These are phyloP conservation scores for Gephyroberyx darwinii DNA, from an alignment of 2,797 vertebrate genomes.

Conservation along the genomic window DNA sequence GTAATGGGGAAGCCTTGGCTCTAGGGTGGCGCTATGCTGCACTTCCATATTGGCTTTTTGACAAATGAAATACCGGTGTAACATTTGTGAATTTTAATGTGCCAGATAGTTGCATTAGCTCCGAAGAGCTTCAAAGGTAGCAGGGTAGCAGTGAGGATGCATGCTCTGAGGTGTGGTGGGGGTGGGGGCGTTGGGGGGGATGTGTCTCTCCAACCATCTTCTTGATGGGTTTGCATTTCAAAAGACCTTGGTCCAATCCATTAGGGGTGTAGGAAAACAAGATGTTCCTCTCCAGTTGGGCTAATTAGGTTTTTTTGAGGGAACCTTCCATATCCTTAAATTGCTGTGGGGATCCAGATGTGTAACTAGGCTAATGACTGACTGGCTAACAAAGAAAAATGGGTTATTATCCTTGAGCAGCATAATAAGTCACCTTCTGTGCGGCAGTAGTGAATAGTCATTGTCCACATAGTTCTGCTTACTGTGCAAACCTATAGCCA, in stretches of 20 bases:
- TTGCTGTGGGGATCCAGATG: constrained; percentile 82
- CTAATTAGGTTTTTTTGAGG: constrained; percentile 77
- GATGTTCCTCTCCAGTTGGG: constrained; percentile 79
- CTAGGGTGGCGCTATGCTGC: neutral
- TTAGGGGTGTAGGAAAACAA: constrained; percentile 80
- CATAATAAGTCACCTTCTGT: constrained; percentile 77
- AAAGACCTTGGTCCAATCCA: constrained; percentile 82
- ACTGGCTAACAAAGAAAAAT: constrained; percentile 84
- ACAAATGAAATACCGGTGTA: constrained; percentile 12
- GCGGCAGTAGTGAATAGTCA: constrained; percentile 48
- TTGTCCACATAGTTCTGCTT: constrained; percentile 53
- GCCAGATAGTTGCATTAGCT: constrained; percentile 29
- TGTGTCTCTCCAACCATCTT: constrained; percentile 66
- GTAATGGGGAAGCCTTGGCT: neutral
- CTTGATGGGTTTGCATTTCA: constrained; percentile 83
- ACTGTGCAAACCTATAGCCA: constrained; percentile 35
- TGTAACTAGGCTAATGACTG: constrained; percentile 85
- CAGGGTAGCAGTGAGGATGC: constrained; percentile 42
- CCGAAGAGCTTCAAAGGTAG: constrained; percentile 38
- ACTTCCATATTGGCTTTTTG: neutral
- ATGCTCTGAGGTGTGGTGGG: constrained; percentile 25
- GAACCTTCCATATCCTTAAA: constrained; percentile 80
- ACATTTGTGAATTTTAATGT: constrained; percentile 22
- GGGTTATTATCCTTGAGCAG: constrained; percentile 71
- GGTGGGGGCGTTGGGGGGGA: constrained; percentile 32